These are phyloP conservation scores for Diplazon laetatorius DNA, from an alignment of 2,888 invertebrate species.

Conservation along the genomic window DNA sequence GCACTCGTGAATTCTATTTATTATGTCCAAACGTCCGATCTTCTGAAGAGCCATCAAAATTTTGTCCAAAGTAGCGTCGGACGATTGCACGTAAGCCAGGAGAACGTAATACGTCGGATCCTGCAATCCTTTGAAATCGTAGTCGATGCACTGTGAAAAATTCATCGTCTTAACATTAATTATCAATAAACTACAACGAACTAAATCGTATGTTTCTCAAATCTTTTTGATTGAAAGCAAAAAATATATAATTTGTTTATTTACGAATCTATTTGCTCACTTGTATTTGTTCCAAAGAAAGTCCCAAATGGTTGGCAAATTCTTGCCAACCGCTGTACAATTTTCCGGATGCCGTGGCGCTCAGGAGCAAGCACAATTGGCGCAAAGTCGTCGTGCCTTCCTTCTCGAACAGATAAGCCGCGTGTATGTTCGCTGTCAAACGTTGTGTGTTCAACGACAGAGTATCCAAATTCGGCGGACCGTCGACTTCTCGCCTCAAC, in stretches of 20 bases:
- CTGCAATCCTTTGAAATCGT: slow-evolving; percentile 82
- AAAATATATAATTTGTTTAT: neutral
- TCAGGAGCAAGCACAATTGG: slow-evolving; percentile 74
- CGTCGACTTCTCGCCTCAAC: slow-evolving; percentile 71
- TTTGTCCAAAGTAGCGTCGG: slow-evolving; percentile 84
- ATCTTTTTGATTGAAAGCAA: slow-evolving; percentile 7
- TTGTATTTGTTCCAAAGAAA: slow-evolving; percentile 77
- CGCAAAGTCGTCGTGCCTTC: slow-evolving; percentile 71
- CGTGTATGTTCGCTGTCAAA: slow-evolving; percentile 73
- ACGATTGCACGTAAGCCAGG: slow-evolving; percentile 84
- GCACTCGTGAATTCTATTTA: slow-evolving; percentile 83
- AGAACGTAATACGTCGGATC: slow-evolving; percentile 85
- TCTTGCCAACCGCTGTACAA: slow-evolving; percentile 77
- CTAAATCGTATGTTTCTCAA: neutral
- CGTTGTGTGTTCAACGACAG: slow-evolving; percentile 66
- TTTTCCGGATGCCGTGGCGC: slow-evolving; percentile 75
- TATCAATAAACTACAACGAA: neutral
- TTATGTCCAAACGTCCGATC: slow-evolving; percentile 84
- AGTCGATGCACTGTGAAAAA: slow-evolving; percentile 81
- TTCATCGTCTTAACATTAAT: slow-evolving; percentile 3
- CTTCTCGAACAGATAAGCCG: slow-evolving; percentile 74
- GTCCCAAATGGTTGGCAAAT: slow-evolving; percentile 74
- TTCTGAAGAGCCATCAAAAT: slow-evolving; percentile 83
- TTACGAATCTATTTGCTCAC: slow-evolving; percentile 59
- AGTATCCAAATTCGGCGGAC: slow-evolving; percentile 72